Evolutionary conservation across 2,888 invertebrate genomes (phyloP), one percentile per base, ranked within the genome.

Genomic region (Phengaris arion): DNA sequence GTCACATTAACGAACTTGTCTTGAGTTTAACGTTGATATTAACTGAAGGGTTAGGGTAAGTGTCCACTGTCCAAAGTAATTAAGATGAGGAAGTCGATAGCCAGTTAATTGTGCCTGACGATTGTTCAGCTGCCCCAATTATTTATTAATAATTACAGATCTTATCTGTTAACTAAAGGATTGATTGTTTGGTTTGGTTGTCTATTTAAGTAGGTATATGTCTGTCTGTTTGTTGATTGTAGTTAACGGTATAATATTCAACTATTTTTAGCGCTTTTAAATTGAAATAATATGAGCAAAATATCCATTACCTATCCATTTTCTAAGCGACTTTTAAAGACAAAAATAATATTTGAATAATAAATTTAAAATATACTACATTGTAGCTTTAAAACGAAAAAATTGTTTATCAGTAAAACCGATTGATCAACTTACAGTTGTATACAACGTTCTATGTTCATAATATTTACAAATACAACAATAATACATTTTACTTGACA

Each of bases 31-130:
- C 35, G 35, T 35, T 35, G 35, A 3, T 35, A 35, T 4, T 35
- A 35, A 64, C 64, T 64, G 64, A 75, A 70, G 83, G 82, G 83
- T 83, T 80, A 83, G 85, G 86, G 87, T 89, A 89, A 88, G 86
- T 88, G 87, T 85, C 85, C 85, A 86, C 88, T 89, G 90, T 85
- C 85, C 85, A 86, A 87, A 89, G 90, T 90, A 91, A 91, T 91
- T 90, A 87, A 91, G 92, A 92, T 92, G 83, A 81, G 85, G 85
- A 85, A 85, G 84, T 82, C 82, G 92, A 92, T 92, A 92, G 78
- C 79, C 79, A 82, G 83, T 86, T 89, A 91, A 91, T 91, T 89
- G 86, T 85, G 85, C 87, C 81, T 88, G 87, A 88, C 86, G 85
- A 80, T 78, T 78, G 79, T 74, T 77, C 79, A 80, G 77, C 75